Evolutionary conservation across 1,140 invertebrate genomes (phyloP).

Genomic region (Octopus sinensis): DNA sequence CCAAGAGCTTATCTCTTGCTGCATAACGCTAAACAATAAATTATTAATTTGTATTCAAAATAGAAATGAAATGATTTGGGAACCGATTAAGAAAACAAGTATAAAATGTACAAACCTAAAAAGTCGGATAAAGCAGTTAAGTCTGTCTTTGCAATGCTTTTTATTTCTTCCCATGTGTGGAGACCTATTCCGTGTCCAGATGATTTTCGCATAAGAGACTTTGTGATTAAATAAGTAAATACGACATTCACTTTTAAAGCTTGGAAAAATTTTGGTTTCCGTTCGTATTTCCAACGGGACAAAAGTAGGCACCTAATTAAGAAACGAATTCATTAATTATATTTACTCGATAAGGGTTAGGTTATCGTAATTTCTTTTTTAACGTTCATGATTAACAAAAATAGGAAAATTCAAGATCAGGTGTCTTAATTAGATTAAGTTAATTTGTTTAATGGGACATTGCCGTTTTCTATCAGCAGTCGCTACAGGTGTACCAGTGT

Average conservation of each 20-base stretch:
- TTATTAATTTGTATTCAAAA: too few species aligned
- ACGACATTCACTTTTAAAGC: constrained; percentile 15
- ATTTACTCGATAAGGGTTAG: too few species aligned
- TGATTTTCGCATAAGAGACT: constrained; percentile 15
- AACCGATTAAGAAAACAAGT: background rate
- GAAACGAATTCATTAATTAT: background rate
- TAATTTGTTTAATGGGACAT: too few species aligned
- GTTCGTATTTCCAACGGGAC: constrained; percentile 22
- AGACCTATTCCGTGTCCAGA: constrained; percentile 33
- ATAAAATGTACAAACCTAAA: constrained; percentile 24
- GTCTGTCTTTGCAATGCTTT: constrained; percentile 27
- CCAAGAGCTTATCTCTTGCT: too few species aligned
- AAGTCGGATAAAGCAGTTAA: constrained; percentile 29
- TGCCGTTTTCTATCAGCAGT: too few species aligned
- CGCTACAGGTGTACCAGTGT: too few species aligned
- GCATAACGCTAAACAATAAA: too few species aligned
- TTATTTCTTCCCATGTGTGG: constrained; percentile 29
- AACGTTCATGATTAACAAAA: too few species aligned
- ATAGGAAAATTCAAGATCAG: too few species aligned
- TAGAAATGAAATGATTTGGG: too few species aligned
- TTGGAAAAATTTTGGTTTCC: constrained; percentile 13
- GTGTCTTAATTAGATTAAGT: too few species aligned
- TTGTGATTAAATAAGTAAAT: constrained; percentile 25
- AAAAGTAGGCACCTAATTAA: constrained; percentile 21
- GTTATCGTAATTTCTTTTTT: too few species aligned